phyloP scores from a whole-genome alignment of 2,888 invertebrate genomes.

The Heliconius hortense region DNA sequence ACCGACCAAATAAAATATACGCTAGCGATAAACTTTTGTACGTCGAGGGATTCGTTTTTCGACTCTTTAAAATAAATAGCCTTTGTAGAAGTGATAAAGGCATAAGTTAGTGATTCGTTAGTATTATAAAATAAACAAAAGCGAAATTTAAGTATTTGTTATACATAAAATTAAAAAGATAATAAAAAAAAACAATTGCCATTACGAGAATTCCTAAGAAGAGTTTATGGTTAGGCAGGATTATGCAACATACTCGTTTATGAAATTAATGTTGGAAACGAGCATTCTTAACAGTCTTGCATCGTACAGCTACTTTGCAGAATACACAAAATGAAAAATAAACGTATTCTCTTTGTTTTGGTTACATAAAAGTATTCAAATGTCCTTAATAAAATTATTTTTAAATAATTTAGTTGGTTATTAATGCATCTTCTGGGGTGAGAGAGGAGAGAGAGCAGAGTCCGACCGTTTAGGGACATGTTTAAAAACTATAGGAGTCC shows the following conservation, averaged over 20 bases:
- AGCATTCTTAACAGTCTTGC: conserved; percentile 8
- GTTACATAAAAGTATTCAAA: background rate
- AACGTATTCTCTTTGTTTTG: background rate
- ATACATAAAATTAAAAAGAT: background rate
- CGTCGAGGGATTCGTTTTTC: conserved; percentile 51
- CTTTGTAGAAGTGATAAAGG: background rate
- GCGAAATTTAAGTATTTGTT: background rate
- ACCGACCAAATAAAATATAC: conserved; percentile 68
- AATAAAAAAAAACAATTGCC: background rate
- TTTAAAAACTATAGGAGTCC: background rate
- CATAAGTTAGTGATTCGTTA: background rate
- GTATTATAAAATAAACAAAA: background rate
- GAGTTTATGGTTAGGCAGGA: conserved; percentile 8
- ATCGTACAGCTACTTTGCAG: background rate
- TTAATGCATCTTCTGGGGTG: background rate
- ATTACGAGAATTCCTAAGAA: conserved; percentile 3
- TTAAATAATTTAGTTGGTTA: background rate
- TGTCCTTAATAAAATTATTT: background rate
- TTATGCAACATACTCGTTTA: conserved; percentile 5
- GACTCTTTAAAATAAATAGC: conserved; percentile 18
- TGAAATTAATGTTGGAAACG: conserved; percentile 8
- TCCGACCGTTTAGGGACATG: background rate
- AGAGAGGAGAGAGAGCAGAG: too few relatives aligned
- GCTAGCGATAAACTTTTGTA: conserved; percentile 64
- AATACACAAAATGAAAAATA: background rate